These are phyloP conservation scores for Vanacampus margaritifer DNA, from an alignment of 2,113 vertebrate genomes.

Conservation along the genomic window DNA sequence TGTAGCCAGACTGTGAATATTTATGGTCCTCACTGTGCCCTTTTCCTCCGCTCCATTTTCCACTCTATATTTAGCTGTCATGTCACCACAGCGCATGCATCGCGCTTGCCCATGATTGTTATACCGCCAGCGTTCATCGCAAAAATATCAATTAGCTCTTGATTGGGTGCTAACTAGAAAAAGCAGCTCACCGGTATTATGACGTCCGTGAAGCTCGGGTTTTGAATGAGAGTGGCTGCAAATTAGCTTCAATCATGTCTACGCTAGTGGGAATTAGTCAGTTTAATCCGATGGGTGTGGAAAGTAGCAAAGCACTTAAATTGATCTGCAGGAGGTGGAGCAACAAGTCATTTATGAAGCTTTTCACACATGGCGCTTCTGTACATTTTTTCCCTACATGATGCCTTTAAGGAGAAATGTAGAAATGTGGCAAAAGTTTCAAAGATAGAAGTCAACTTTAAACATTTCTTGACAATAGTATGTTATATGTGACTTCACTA, in stretches of 20 bases:
- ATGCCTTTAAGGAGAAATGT: constrained; percentile 19
- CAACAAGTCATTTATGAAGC: constrained; percentile 53
- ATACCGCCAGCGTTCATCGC: neutral
- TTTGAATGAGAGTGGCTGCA: constrained; percentile 24
- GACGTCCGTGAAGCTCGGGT: constrained; percentile 1
- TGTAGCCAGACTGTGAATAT: constrained; percentile 64
- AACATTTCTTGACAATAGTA: too few relatives aligned
- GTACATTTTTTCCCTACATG: constrained; percentile 51
- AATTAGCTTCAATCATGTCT: constrained; percentile 68
- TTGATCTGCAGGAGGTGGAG: constrained; percentile 54
- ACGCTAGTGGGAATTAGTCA: constrained; percentile 68
- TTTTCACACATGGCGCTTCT: constrained; percentile 49
- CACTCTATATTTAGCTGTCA: constrained; percentile 64
- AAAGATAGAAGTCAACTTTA: too few relatives aligned
- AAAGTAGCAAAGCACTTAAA: constrained; percentile 70
- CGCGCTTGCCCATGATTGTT: neutral
- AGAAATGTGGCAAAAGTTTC: neutral
- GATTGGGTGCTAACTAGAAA: neutral
- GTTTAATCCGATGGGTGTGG: constrained; percentile 65
- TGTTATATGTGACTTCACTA: too few relatives aligned
- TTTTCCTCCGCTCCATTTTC: constrained; percentile 69
- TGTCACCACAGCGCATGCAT: constrained; percentile 54
- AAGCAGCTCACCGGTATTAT: neutral
- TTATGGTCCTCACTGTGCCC: constrained; percentile 54
- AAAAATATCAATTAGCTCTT: neutral